Evolutionary conservation across 2,888 invertebrate genomes (phyloP), one percentile per base, ranked within the genome.

Genomic region (Hemicrepidius hirtus): DNA sequence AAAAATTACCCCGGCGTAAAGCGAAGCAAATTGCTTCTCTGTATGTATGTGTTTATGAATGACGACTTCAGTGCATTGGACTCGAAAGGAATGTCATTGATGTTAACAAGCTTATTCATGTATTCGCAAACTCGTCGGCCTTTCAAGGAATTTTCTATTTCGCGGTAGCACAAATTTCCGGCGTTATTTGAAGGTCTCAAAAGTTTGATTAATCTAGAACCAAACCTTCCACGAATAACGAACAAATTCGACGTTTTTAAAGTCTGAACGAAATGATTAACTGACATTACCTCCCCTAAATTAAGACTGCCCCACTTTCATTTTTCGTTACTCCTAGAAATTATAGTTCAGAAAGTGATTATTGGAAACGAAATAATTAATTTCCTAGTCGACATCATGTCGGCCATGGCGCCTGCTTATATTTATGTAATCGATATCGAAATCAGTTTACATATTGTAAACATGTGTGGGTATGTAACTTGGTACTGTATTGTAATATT

Each of bases 21-120:
- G 16, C 46, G 46, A 18, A 53, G 28, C 13, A 28, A 53, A 28
- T 53, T 53, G 28, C 28, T 53, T 28, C 53, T 32, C 28, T 53
- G 21, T 49, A 20, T 49, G 21, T 44, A 66, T 65, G 35, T 63
- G 32, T 71, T 71, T 71, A 76, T 78, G 76, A 78, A 77, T 78
- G 75, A 78, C 75, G 50, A 57, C 53, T 49, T 41, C 67, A 62
- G 76, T 76, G 75, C 76, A 77, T 73, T 77, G 76, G 75, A 77
- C 77, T 73, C 70, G 71, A 68, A 72, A 73, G 78, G 78, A 77
- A 78, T 78, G 78, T 77, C 78, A 78, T 78, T 78, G 78, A 78
- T 78, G 78, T 72, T 72, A 66, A 73, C 71, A 49, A 62, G 66
- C 68, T 75, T 75, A 68, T 69, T 73, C 71, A 75, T 76, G 64